Percentiles rank a stretch among this genome's conserved stretches.
phyloP scores from a whole-genome alignment of 2,797 vertebrate genomes.

The Pseudochirops cupreus region DNA sequence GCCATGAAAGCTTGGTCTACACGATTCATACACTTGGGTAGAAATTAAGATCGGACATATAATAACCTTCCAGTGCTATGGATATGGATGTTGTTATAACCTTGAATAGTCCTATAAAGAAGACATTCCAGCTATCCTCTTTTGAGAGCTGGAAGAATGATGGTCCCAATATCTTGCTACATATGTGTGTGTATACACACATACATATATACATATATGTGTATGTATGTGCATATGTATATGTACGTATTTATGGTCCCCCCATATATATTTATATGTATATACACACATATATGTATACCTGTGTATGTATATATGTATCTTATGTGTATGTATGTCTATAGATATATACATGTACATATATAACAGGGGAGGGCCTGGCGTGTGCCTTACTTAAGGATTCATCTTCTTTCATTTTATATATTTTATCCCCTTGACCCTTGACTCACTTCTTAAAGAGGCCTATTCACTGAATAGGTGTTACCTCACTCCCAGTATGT shows the following conservation, averaged over 20 bases:
- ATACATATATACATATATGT: neutral
- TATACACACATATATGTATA: neutral
- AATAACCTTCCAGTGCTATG: neutral
- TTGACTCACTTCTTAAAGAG: no score
- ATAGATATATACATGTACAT: neutral
- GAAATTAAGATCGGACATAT: neutral
- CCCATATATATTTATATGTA: no score
- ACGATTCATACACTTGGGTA: fast-evolving
- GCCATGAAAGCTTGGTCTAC: neutral
- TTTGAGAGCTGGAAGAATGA: neutral
- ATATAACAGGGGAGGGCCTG: no score
- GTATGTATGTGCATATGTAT: fast-evolving
- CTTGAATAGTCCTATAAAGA: neutral
- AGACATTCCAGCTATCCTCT: neutral
- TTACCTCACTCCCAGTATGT: no score
- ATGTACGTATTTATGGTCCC: no score
- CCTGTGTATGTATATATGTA: no score
- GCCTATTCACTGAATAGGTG: no score
- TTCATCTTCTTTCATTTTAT: no score
- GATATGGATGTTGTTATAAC: neutral
- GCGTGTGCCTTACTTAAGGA: no score
- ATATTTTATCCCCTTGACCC: neutral
- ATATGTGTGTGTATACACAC: neutral
- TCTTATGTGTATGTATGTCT: no score
- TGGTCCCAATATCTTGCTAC: neutral